Evolutionary conservation across 2,888 invertebrate genomes (phyloP), one percentile per base, ranked within the genome.

Genomic region (Actias luna): DNA sequence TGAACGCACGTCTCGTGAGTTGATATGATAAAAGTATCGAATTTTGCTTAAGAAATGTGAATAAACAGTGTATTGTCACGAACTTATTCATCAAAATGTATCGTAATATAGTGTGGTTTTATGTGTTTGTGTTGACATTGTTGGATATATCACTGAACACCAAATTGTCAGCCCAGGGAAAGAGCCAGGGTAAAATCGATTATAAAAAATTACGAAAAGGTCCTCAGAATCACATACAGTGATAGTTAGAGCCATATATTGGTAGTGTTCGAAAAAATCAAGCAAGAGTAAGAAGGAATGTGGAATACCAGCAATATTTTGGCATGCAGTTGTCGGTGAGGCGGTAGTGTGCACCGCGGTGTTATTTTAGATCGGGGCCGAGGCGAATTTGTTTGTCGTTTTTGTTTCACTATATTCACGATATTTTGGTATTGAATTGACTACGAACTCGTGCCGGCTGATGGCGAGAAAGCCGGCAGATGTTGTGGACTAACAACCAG

Each of bases 111-210:
- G 88, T 94, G 89, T 94, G 94, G 93, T 94, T 93, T 94, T 94
- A 94, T 88, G 89, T 95, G 87, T 93, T 95, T 91, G 83, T 94
- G 85, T 92, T 95, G 88, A 94, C 94, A 78, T 92, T 95, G 84
- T 88, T 95, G 84, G 94, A 95, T 92, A 93, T 94, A 83, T 93
- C 95, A 72, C 93, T 94, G 77, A 94, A 95, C 87, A 95, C 94
- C 71, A 94, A 94, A 87, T 93, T 95, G 88, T 94, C 95, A 88
- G 94, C 94, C 77, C 95, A 95, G 89, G 95, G 95, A 89, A 95
- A 94, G 88, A 95, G 94, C 91, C 95, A 95, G 94, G 95, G 95
- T 95, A 94, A 94, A 87, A 90, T 90, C 88, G 87, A 90, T 90
- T 84, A 79, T 72, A 72, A 61, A 55, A 61, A 59, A 33, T 14